Percentiles rank a stretch among this genome's conserved stretches.
Evolutionary conservation across 2,113 vertebrate genomes (phyloP).

Genomic region (Rallus limicola): DNA sequence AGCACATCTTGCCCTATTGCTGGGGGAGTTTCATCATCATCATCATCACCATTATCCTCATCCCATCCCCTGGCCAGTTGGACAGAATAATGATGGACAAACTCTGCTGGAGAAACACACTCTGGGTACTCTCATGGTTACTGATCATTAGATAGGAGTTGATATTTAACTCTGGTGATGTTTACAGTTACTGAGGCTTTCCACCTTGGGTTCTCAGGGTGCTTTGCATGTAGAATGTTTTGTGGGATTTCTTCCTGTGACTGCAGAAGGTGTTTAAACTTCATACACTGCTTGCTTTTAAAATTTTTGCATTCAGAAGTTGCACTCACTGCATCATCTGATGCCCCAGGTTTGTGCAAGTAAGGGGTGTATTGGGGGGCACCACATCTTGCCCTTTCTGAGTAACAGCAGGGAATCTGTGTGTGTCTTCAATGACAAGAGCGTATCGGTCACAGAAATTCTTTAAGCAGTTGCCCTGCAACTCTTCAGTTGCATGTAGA

Average conservation of each 20-base stretch:
- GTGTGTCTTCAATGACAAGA: background rate
- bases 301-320: background rate
- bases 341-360: background rate
- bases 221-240: background rate
- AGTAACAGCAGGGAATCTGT: background rate
- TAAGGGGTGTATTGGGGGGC: background rate
- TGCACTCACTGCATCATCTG: background rate
- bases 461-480: background rate
- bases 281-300: background rate
- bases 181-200: background rate
- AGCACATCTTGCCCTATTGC: rapidly evolving
- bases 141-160: background rate
- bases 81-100: background rate
- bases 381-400: rapidly evolving
- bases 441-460: background rate
- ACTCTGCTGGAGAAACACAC: background rate
- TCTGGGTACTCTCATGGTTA: background rate
- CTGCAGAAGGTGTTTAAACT: background rate
- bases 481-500: rapidly evolving
- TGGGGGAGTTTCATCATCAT: background rate
- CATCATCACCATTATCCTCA: background rate
- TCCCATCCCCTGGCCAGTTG: background rate
- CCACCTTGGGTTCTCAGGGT: background rate
- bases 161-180: background rate
- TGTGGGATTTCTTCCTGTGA: background rate